Evolutionary conservation across 2,888 invertebrate species (phyloP).

Genomic region (Tinea semifulvella): DNA sequence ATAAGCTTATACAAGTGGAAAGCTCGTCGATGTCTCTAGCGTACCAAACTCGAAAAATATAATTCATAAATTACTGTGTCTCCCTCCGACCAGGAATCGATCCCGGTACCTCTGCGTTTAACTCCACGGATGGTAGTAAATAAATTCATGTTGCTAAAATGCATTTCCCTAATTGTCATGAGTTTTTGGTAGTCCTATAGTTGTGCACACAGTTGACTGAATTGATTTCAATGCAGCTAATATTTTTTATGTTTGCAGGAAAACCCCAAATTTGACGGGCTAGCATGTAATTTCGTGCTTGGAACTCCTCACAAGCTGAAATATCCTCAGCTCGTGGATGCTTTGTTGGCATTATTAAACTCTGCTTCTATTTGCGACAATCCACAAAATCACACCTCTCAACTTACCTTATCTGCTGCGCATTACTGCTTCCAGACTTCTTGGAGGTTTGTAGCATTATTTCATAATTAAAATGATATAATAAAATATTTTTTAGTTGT

Average conservation of each 20-base stretch:
- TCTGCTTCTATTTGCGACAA: conserved; percentile 76
- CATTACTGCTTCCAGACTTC: conserved; percentile 91
- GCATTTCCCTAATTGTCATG: no score
- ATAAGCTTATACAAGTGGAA: no score
- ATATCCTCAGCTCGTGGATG: conserved; percentile 87
- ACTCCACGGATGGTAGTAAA: no score
- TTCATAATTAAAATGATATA: no score
- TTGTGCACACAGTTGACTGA: not conserved
- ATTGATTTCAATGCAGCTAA: not conserved
- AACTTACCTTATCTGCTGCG: conserved; percentile 78
- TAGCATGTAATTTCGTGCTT: conserved; percentile 93
- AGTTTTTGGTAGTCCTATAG: no score
- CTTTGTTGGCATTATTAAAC: conserved; percentile 83
- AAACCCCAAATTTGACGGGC: conserved; percentile 90
- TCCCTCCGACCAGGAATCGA: no score
- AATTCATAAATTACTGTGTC: no score
- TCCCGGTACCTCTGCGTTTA: no score
- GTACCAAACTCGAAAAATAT: no score
- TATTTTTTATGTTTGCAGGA: conserved; percentile 71
- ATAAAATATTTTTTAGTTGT: no score
- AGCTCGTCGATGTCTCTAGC: no score
- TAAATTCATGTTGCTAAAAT: no score
- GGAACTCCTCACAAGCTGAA: conserved; percentile 92
- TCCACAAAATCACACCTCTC: conserved; percentile 55
- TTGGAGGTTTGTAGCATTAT: conserved; percentile 78